phyloP scores from a whole-genome alignment of 2,888 invertebrate species.

The Mythimna ferrago region DNA sequence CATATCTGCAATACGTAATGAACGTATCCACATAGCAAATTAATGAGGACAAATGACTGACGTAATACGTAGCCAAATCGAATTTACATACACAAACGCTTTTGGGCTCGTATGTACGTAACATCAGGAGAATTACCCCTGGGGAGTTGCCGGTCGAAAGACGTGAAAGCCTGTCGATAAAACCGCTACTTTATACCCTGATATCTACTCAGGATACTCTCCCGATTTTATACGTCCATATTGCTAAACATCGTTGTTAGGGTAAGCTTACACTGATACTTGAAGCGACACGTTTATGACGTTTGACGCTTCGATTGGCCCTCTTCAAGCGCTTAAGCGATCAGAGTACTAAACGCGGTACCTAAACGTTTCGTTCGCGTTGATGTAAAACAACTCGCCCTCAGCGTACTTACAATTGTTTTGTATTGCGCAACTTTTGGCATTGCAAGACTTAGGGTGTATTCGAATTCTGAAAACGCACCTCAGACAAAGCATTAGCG shows the following conservation, averaged over 20 bases:
- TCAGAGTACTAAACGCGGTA: no score
- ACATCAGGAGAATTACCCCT: constrained; percentile 61
- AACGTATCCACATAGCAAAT: constrained; percentile 46
- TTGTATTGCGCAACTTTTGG: neutral
- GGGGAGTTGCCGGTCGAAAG: constrained; percentile 57
- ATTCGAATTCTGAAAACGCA: neutral
- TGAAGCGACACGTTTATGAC: no score
- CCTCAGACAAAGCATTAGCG: neutral
- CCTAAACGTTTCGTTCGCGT: no score
- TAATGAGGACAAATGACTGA: constrained; percentile 55
- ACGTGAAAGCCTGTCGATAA: constrained; percentile 68
- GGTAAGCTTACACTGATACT: neutral
- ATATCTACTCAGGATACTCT: constrained; percentile 58
- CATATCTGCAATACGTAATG: constrained; percentile 22
- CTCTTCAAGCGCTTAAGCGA: no score
- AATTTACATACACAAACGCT: constrained; percentile 53
- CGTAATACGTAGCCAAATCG: constrained; percentile 36
- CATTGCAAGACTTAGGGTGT: neutral
- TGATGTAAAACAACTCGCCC: no score
- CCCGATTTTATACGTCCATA: constrained; percentile 50
- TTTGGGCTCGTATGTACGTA: constrained; percentile 30
- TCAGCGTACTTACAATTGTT: neutral
- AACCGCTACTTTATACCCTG: constrained; percentile 64
- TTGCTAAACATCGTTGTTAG: constrained; percentile 43
- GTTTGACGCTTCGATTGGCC: no score